Evolutionary conservation across 2,888 invertebrate genomes (phyloP).

Genomic region (Diaperis boleti): DNA sequence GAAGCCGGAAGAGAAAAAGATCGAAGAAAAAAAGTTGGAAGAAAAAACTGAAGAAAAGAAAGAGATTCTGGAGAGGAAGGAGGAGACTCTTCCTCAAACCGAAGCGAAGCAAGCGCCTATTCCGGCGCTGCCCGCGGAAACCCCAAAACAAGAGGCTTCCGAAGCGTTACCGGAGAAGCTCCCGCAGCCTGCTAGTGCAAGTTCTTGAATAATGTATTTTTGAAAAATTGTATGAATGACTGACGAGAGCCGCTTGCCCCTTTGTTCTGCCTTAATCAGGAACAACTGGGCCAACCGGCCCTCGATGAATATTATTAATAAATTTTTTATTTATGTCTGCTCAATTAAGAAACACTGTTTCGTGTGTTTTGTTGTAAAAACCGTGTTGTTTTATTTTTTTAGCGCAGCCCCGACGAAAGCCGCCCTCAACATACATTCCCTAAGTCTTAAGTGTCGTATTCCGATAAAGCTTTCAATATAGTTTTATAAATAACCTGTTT

Average conservation of each 20-base stretch:
- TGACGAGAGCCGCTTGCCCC: conserved; percentile 63
- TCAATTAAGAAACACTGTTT: conserved; percentile 48
- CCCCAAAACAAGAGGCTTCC: conserved; percentile 46
- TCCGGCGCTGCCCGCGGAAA: conserved; percentile 44
- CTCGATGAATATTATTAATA: conserved; percentile 51
- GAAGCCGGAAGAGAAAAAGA: background rate
- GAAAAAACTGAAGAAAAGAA: conserved; percentile 34
- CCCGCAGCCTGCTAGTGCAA: conserved; percentile 56
- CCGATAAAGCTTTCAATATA: conserved; percentile 63
- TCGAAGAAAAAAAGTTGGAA: background rate
- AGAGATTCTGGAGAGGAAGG: conserved; percentile 46
- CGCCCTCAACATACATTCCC: conserved; percentile 22
- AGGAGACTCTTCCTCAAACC: conserved; percentile 51
- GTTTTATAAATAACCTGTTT: conserved; percentile 59
- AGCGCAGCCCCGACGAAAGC: conserved; percentile 2
- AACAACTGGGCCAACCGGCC: conserved; percentile 61
- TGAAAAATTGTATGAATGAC: conserved; percentile 49
- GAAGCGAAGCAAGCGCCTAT: conserved; percentile 42
- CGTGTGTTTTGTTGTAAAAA: conserved; percentile 56
- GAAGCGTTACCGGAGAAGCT: conserved; percentile 53
- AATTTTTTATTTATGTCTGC: conserved; percentile 55
- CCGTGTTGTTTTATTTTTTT: conserved; percentile 52
- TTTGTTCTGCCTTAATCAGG: conserved; percentile 61
- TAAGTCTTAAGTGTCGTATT: conserved; percentile 54
- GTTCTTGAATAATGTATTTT: conserved; percentile 58